Evolutionary conservation across 2,888 invertebrate genomes (phyloP), one percentile per base, ranked within the genome.

Genomic region (Oasisia sp.): DNA sequence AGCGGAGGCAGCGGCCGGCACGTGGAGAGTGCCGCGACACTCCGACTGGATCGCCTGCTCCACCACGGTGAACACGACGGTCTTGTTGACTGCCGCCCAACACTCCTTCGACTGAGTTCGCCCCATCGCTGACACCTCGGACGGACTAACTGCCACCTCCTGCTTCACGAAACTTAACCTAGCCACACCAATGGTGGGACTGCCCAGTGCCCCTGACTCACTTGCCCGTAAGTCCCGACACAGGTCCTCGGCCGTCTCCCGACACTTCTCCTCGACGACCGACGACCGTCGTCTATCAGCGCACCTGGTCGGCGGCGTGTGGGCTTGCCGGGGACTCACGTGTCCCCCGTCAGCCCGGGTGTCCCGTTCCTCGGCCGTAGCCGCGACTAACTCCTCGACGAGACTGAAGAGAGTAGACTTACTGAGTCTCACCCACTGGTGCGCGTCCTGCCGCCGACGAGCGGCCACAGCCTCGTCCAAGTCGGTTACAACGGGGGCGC

Each of bases 121-220:
- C n/a, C 74, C 74, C 74, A 74, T 74, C 74, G 27, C 27, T 27
- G 74, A 74, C 74, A 27, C 74, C 19, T n/a, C 74, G 14, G 74
- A 27, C 74, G 74, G 74, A 74, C 74, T 74, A 7, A 19, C 27
- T 27, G 74, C 19, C n/a, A 74, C 74, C 74, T 74, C 74, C 74
- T 74, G 74, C 74, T 74, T 74, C 74, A 74, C 74, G n/a, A 74
- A 74, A 74, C 74, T 74, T n/a, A 74, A n/a, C n/a, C 74, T 74
- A 19, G 74, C 74, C 74, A 74, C 74, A 19, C 74, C 74, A n/a
- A 74, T 74, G 74, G 74, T n/a, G 27, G 74, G 27, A 74, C 27
- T 74, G 27, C 1, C 74, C 7, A 74, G 19, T 74, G 27, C 27
- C 74, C 74, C 74, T 7, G 74, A 74, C 27, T 74, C 74, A 74